Percentiles rank a stretch among this genome's conserved stretches.
These are phyloP conservation scores for Palythoa caribaeorum DNA, from an alignment of 92 coral and sea anemone genomes.

Conservation along the genomic window DNA sequence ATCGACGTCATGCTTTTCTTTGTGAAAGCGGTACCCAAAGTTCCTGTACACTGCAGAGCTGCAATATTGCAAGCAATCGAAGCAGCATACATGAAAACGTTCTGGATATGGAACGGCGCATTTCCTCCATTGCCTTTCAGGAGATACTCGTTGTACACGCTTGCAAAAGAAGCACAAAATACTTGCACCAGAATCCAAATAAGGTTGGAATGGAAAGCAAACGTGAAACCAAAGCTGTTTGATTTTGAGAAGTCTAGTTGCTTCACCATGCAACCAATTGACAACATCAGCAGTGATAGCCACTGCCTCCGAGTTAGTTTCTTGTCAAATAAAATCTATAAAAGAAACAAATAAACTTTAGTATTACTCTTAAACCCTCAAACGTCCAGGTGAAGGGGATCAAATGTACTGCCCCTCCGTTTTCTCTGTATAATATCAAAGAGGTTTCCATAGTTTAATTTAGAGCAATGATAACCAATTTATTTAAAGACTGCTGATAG, in stretches of 20 bases:
- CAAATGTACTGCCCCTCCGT: no score
- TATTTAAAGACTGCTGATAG: no score
- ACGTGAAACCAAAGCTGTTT: conserved; percentile 61
- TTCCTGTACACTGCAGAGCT: conserved; percentile 76
- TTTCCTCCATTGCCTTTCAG: conserved; percentile 92
- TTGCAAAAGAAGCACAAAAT: conserved; percentile 96
- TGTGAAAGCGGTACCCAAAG: conserved; percentile 79
- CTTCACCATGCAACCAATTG: conserved; percentile 90
- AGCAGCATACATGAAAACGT: conserved; percentile 93
- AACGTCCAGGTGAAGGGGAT: no score
- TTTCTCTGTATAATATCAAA: no score
- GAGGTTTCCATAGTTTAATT: no score
- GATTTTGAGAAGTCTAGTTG: conserved; percentile 72
- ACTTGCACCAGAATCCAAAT: conserved; percentile 89
- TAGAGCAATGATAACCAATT: no score
- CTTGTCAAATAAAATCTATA: conserved; percentile 86
- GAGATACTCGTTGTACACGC: conserved; percentile 97
- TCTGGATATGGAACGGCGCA: conserved; percentile 89
- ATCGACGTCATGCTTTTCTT: conserved; percentile 75
- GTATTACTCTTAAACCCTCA: background rate
- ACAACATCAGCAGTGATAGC: conserved; percentile 84
- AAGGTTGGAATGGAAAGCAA: conserved; percentile 77
- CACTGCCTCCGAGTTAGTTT: conserved; percentile 80
- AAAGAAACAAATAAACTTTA: background rate
- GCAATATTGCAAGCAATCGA: conserved; percentile 86